Percentiles rank a stretch among this genome's conserved stretches.
These are phyloP conservation scores for Gila robusta DNA, from an alignment of 2,797 vertebrate genomes.

Conservation along the genomic window DNA sequence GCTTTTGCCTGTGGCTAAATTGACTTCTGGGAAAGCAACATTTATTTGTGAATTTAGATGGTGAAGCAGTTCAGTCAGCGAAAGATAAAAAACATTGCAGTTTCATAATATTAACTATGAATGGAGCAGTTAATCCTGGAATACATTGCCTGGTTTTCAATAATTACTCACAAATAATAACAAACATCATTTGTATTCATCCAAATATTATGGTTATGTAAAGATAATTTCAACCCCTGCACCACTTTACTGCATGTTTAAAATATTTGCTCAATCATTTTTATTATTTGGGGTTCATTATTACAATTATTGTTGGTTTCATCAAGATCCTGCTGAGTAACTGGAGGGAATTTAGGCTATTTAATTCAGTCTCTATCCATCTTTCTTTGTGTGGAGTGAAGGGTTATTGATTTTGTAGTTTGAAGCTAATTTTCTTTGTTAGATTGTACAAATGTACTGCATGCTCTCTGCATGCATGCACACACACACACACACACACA, in stretches of 20 bases:
- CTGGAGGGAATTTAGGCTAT: not conserved
- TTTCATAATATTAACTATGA: not conserved
- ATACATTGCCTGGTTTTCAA: not conserved
- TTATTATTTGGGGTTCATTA: not conserved
- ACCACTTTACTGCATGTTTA: not conserved
- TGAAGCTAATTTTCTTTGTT: not conserved
- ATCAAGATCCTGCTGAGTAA: conserved; percentile 11
- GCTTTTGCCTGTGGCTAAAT: conserved; percentile 1
- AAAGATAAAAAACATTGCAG: not conserved
- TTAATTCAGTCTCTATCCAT: not conserved
- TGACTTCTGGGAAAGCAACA: not conserved
- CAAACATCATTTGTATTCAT: not conserved
- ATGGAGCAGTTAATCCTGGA: not conserved
- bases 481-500: not conserved
- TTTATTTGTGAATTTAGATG: not conserved
- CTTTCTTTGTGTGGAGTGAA: not conserved
- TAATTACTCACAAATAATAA: not conserved
- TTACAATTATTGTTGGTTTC: not conserved
- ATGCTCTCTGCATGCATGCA: not conserved
- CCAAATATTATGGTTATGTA: conserved; percentile 2
- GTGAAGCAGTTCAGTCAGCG: not conserved
- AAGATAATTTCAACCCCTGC: not conserved
- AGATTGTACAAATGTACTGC: not conserved
- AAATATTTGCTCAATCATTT: not conserved
- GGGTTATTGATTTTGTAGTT: not conserved